Evolutionary conservation across 2,797 vertebrate species (phyloP), one percentile per base, ranked within the genome.

Genomic region (Sebastes oblongus): DNA sequence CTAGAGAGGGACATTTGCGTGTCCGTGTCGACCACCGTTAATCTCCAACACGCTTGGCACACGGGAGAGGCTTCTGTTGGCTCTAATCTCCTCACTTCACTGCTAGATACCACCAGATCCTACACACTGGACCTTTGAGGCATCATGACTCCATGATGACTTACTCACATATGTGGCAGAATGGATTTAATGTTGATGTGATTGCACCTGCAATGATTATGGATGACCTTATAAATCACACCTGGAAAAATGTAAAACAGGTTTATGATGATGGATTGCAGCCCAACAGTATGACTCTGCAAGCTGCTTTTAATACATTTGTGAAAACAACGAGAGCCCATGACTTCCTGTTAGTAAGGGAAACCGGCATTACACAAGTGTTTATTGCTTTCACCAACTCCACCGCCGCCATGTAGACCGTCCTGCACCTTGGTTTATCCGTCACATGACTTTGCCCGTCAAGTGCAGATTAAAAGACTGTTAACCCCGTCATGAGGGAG

Each of bases 401-500:
- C 56, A 70, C 39, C 9, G 36, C 18, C 32, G 16, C 59, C 59
- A 11, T 39, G 68, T 42, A 66, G 54, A 82, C 67, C 30, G 27
- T 70, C 58, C 70, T 52, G 59, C 64, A 72, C 75, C 68, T 32
- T 2, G 42, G 81, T 54, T 72, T 83, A 84, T 89, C 75, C 77
- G 74, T 89, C 82, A 78, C 74, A 75, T 81, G 82, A 87, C 80
- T 77, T 76, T 61, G 32, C 58, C 77, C 71, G 70, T 90, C 88
- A 79, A 74, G 65, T 64, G 64, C 59, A 84, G 91, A 93, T 91
- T 89, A 92, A 93, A 92, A 90, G 80, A 90, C 88, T 91, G 89
- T 92, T 93, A 93, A 92, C 91, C 90, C 88, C 75, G 88, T 92
- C 87, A 81, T 75, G 77, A 76, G 72, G 75, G 52, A 80, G 75